Conservation (phyloP, 2,797 vertebrate species). For the Periophthalmus magnuspinnatus region DNA sequence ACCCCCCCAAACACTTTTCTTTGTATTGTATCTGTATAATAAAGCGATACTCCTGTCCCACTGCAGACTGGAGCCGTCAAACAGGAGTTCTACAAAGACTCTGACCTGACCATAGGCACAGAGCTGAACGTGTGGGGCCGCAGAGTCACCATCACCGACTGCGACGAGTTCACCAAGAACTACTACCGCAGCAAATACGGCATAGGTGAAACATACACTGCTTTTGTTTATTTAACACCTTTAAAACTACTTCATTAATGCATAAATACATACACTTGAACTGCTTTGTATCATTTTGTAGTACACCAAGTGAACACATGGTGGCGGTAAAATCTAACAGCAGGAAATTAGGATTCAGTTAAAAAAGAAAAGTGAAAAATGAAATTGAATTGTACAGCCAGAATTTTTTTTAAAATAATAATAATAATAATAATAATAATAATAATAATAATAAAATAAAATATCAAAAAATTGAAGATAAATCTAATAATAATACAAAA, state of each 20-base stretch:
- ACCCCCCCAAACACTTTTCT: not conserved
- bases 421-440: no score
- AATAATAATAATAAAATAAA: no score
- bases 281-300: slow-evolving; percentile 20
- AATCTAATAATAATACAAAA: no score
- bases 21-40: not conserved
- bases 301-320: slow-evolving; percentile 55
- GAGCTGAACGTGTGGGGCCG: slow-evolving; percentile 90
- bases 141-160: slow-evolving; percentile 84
- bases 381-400: no score
- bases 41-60: not conserved
- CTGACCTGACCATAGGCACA: slow-evolving; percentile 84
- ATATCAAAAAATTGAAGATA: no score
- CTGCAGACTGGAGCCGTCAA: slow-evolving; percentile 81
- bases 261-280: not conserved
- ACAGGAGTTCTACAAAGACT: slow-evolving; percentile 87
- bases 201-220: slow-evolving; percentile 70
- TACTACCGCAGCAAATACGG: slow-evolving; percentile 88
- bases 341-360: not conserved
- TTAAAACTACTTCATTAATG: no score
- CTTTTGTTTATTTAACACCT: no score
- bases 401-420: no score
- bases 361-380: not conserved
- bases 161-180: slow-evolving; percentile 90
- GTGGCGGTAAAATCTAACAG: slow-evolving; percentile 62